A percentile compares a stretch with the other conserved stretches of the same genome.
These are phyloP conservation scores for Perccottus glenii DNA, from an alignment of 2,113 vertebrate species.

Conservation along the genomic window DNA sequence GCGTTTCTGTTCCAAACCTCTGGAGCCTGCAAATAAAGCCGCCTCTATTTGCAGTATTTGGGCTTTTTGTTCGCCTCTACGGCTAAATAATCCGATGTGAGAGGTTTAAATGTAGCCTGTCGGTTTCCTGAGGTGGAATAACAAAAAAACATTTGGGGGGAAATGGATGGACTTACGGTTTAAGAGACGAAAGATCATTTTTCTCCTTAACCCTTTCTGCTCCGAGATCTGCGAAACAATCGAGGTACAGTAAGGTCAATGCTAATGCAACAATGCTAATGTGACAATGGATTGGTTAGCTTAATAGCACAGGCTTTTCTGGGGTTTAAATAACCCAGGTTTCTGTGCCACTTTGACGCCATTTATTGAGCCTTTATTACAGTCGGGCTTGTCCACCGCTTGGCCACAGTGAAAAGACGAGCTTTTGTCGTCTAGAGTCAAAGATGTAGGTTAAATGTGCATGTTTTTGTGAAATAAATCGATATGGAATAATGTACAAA, in stretches of 20 bases:
- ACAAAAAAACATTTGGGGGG: slow-evolving; percentile 7
- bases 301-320: not conserved
- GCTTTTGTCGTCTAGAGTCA: slow-evolving; percentile 23
- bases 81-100: not conserved
- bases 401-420: slow-evolving; percentile 12
- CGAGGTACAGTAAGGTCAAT: slow-evolving; percentile 75
- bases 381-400: slow-evolving; percentile 1
- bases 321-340: not conserved
- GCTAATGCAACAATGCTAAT: not conserved
- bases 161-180: slow-evolving; percentile 67
- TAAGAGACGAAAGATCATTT: slow-evolving; percentile 79
- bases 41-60: not conserved
- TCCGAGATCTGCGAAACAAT: slow-evolving; percentile 71
- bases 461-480: slow-evolving; percentile 53
- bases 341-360: not conserved
- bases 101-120: not conserved
- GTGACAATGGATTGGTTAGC: not conserved
- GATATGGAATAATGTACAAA: not conserved
- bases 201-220: slow-evolving; percentile 77
- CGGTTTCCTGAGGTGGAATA: slow-evolving; percentile 30
- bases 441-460: slow-evolving; percentile 37
- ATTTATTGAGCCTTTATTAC: not conserved
- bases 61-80: not conserved
- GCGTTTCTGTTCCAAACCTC: slow-evolving; percentile 78
- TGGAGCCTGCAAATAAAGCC: slow-evolving; percentile 55